phyloP scores from a whole-genome alignment of 2,797 vertebrate species.

The Phalanger gymnotis region DNA sequence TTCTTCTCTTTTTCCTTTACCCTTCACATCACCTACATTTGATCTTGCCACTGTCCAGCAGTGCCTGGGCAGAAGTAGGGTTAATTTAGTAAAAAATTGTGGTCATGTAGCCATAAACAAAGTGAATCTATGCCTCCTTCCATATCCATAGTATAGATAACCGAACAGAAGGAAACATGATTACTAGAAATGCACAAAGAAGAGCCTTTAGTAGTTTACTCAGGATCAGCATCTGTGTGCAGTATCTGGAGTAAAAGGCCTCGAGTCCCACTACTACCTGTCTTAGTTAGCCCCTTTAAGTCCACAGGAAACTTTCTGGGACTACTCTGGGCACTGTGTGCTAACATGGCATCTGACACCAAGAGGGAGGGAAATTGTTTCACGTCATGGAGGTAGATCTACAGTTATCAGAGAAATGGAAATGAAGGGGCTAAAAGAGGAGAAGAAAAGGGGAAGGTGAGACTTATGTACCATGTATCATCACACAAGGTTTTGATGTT shows the following conservation, averaged over 20 bases:
- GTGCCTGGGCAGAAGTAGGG: not conserved
- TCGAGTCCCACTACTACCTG: not conserved
- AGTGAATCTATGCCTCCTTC: not conserved
- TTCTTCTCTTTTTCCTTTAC: not conserved
- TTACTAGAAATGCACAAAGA: not conserved
- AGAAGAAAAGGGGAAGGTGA: conserved; percentile 18
- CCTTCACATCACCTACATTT: not conserved
- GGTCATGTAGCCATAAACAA: not conserved
- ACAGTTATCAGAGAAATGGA: conserved; percentile 63
- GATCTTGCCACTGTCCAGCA: not conserved
- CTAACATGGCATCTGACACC: not conserved
- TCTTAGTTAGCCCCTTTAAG: not conserved
- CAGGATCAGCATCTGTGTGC: not conserved
- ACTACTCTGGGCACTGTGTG: not conserved
- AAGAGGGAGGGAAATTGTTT: not conserved
- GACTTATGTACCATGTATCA: not conserved
- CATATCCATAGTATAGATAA: not conserved
- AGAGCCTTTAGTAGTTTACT: not conserved
- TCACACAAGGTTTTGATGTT: not conserved
- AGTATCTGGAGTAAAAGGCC: not conserved
- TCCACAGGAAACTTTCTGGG: not conserved
- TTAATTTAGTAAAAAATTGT: not conserved
- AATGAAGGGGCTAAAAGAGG: conserved; percentile 49
- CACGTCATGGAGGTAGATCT: conserved; percentile 24
- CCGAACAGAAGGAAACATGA: not conserved